These are phyloP conservation scores for Corythaixoides concolor DNA, from an alignment of 2,113 vertebrate genomes.

Conservation along the genomic window DNA sequence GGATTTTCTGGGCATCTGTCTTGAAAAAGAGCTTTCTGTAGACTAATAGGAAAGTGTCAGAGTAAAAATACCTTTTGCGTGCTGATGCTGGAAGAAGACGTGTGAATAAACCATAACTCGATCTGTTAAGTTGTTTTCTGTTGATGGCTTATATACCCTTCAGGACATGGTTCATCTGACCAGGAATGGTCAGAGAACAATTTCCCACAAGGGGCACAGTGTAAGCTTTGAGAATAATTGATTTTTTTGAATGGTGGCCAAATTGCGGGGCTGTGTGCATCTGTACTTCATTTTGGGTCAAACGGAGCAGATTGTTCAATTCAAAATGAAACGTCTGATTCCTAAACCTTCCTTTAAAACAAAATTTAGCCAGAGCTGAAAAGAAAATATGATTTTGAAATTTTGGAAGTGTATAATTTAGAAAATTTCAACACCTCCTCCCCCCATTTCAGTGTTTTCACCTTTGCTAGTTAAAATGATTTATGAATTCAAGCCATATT, in stretches of 20 bases:
- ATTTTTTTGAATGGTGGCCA: slow-evolving; percentile 38
- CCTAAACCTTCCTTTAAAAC: background rate
- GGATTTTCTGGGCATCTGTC: background rate
- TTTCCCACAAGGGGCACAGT: slow-evolving; percentile 1
- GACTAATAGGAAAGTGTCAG: background rate
- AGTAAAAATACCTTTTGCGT: background rate
- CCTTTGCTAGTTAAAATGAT: background rate
- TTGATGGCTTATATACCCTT: background rate
- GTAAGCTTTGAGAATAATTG: slow-evolving; percentile 20
- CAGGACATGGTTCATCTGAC: slow-evolving; percentile 22
- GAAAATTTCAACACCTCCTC: background rate
- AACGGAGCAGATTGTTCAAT: background rate
- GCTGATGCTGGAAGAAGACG: slow-evolving; percentile 3
- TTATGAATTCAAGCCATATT: background rate
- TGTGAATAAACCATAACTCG: background rate
- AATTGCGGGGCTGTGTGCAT: background rate
- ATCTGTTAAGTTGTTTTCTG: slow-evolving; percentile 22
- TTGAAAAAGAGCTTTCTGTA: background rate
- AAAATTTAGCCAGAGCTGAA: background rate
- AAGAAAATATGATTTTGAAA: background rate
- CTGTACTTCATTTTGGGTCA: background rate
- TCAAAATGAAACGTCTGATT: fast-evolving
- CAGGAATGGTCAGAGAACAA: slow-evolving; percentile 32
- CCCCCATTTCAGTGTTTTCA: background rate
- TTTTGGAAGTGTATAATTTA: background rate